phyloP scores from a whole-genome alignment of 2,888 invertebrate genomes.

The Sympetrum striolatum region DNA sequence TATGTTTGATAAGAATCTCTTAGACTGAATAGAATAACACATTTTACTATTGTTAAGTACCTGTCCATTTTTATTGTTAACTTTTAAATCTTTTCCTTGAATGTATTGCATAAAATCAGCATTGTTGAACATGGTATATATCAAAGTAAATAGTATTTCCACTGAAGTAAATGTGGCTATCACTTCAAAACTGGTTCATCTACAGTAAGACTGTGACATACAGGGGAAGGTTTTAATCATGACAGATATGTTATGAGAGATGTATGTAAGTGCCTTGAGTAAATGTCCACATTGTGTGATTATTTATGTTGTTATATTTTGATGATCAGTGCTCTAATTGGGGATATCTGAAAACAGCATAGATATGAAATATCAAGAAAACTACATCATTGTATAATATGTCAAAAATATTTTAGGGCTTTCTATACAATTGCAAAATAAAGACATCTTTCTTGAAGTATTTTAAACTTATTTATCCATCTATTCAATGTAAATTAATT shows the following conservation, averaged over 20 bases:
- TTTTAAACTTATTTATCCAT: background rate
- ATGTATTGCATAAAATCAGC: background rate
- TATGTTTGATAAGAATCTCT: too few relatives aligned
- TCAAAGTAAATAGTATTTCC: background rate
- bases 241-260: constrained; percentile 7
- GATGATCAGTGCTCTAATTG: constrained; percentile 35
- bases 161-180: background rate
- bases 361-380: constrained; percentile 29
- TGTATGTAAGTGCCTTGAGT: constrained; percentile 42
- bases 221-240: constrained; percentile 22
- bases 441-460: constrained; percentile 15
- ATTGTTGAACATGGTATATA: background rate
- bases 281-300: constrained; percentile 41
- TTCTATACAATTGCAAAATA: constrained; percentile 44
- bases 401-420: constrained; percentile 40
- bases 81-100: background rate
- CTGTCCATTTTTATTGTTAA: background rate
- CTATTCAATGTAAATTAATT: too few relatives aligned
- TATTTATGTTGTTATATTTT: constrained; percentile 35
- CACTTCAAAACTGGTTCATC: background rate
- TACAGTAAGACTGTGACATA: constrained; percentile 6
- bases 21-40: too few relatives aligned
- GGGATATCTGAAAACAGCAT: constrained; percentile 14
- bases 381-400: constrained; percentile 10
- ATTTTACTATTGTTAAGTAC: background rate